Base-by-base conservation (phyloP, 1,140 invertebrate genomes). In the Drosophila funebris region DNA sequence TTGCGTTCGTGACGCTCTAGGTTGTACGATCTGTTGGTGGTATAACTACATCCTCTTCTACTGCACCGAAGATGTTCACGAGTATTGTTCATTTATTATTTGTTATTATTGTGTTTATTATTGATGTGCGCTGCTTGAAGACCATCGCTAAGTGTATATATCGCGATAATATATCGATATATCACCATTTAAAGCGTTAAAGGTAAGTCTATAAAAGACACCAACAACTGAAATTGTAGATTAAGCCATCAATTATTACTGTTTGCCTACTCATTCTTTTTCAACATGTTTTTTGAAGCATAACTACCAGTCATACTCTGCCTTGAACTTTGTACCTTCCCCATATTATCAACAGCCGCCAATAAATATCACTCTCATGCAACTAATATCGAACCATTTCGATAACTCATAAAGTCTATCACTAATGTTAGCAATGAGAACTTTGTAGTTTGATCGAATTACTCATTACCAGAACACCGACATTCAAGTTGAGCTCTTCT, bases 1-100 rank as follows among this genome's bases (percentile, higher is more conserved):
- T 71, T 71, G 8, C 68, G 68, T 31, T 71, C 61, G 20, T 71
- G 68, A 0, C 68, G 52, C 20, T 66, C 68, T 1, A 71, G 18
- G 8, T 71, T 71, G 3, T 57, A 71, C 0, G 61, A 62, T 29
- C 68, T 56, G 14, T 71, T 71, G 4, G 68, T 71, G 11, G 68
- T 71, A 24, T 71, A 71, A 7, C 9, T 71, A 11, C 61, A 71
- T 22, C 68, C 68, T 52, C 27, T 46, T 50, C 68, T 57, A 7
- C 43, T 39, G 68, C 68, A 71, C 1, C 3, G 61, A n/a, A 71
- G 52, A 4, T 71, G 61, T 13, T 71, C 68, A 11, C 68, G 50
- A 48, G 52, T 27, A 50, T 48, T 71, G 18, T 33, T 56, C 68
- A 71, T 71, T 57, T 57, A 18, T 52, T 52, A 52, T 27, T 20